phyloP scores from a whole-genome alignment of 2,113 vertebrate genomes.

The Pycnonotus jocosus region DNA sequence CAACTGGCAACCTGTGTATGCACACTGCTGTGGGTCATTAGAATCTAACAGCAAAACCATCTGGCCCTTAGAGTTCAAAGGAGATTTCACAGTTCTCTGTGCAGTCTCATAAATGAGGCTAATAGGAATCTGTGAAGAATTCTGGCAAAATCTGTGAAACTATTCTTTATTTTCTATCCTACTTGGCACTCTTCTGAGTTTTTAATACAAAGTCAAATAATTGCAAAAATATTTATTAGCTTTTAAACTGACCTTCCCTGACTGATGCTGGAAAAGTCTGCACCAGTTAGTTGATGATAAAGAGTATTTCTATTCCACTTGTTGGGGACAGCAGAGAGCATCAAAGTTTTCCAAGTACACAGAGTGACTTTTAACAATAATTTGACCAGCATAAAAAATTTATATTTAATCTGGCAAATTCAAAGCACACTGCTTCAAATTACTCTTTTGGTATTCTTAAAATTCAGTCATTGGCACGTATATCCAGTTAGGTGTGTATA shows the following conservation, averaged over 20 bases:
- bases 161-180: slow-evolving; percentile 51
- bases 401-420: background rate
- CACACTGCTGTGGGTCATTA: slow-evolving; percentile 49
- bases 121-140: slow-evolving; percentile 55
- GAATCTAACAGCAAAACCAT: slow-evolving; percentile 64
- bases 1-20: slow-evolving; percentile 35
- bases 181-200: slow-evolving; percentile 16
- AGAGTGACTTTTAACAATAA: background rate
- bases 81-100: slow-evolving; percentile 59
- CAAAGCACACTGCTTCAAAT: background rate
- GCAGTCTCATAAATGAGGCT: slow-evolving; percentile 58
- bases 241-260: slow-evolving; percentile 47
- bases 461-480: background rate
- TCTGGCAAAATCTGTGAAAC: slow-evolving; percentile 65
- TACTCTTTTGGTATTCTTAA: background rate
- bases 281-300: background rate
- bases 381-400: background rate
- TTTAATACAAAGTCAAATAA: slow-evolving; percentile 50
- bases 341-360: background rate
- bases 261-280: slow-evolving; percentile 1
- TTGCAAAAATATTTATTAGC: slow-evolving; percentile 59
- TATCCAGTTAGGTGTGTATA: background rate
- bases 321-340: background rate
- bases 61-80: slow-evolving; percentile 62
- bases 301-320: background rate